A percentile compares a stretch with the other conserved stretches of the same genome.
Evolutionary conservation across 2,888 invertebrate species (phyloP).

Genomic region (Elmis aenea): DNA sequence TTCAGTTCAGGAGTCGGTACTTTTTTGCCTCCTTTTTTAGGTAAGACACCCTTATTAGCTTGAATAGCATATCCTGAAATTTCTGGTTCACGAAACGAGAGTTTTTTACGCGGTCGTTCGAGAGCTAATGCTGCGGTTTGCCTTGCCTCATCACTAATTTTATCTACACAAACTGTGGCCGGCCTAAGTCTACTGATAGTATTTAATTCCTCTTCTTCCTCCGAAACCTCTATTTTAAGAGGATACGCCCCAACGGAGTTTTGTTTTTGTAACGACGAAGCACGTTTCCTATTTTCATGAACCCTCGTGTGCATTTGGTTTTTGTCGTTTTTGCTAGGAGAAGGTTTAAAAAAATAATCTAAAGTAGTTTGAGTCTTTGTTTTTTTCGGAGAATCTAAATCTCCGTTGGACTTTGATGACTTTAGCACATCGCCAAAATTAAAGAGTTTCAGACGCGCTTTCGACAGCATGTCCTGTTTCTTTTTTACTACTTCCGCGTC

Average conservation of each 20-base stretch:
- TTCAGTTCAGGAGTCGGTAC: conserved; percentile 31
- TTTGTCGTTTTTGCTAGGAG: conserved; percentile 43
- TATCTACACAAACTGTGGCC: conserved; percentile 40
- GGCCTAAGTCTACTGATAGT: conserved; percentile 34
- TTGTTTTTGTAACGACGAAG: conserved; percentile 38
- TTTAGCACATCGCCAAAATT: conserved; percentile 46
- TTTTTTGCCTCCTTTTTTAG: conserved; percentile 16
- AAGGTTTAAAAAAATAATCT: conserved; percentile 48
- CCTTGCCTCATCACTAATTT: conserved; percentile 40
- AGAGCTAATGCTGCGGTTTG: conserved; percentile 46
- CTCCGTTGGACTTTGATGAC: conserved; percentile 37
- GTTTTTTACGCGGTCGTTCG: conserved; percentile 73
- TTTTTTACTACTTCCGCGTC: conserved; percentile 41
- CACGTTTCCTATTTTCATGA: conserved; percentile 18
- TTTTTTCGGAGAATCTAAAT: conserved; percentile 34
- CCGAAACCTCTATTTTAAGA: conserved; percentile 36
- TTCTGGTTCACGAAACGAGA: conserved; percentile 84
- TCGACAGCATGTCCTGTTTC: conserved; percentile 46
- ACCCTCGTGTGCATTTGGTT: conserved; percentile 29
- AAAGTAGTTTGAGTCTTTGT: conserved; percentile 46
- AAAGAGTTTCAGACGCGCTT: conserved; percentile 39
- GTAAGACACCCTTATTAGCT: conserved; percentile 4
- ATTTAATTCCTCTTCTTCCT: conserved; percentile 25
- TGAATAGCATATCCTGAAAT: conserved; percentile 41
- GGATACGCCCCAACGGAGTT: conserved; percentile 42